Base-by-base conservation (phyloP, 2,113 vertebrate genomes). In the Perccottus glenii region DNA sequence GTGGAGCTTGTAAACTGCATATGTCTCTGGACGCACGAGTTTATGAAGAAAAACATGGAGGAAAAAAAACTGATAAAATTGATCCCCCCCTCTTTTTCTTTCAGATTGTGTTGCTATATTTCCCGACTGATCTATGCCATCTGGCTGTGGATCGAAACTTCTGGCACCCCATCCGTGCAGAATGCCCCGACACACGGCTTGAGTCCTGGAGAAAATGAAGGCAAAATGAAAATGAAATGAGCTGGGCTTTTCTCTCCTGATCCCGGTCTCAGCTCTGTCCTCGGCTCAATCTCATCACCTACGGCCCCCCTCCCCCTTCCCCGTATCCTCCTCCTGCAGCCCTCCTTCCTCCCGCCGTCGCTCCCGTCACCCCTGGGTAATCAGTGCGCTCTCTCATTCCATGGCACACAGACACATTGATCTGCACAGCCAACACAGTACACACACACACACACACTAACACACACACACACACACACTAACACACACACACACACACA, bases 361-460 rank as follows among this genome's bases (percentile, higher is more conserved):
- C 53, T 44, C 69, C 58, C 60, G 33, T 68, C 76, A 80, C 90
- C 85, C 91, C 82, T 91, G 89, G 89, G 91, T 92, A 92, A 92
- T 92, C 91, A 93, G 90, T 85, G 89, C 84, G 82, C 84, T 87
- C 89, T 87, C 90, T 92, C 90, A 93, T 93, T 92, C 90, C 89
- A 57, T 88, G 85, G 88, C 91, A 92, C 89, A 91, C 87, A 90
- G 89, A 90, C 90, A 88, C 91, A 92, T 93, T 93, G 91, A 93
- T 93, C 90, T 88, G 90, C 88, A 75, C 60, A 60, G 42, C 32
- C 70, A 67, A 69, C 11, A 52, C 55, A 51, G 7, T 57, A 67
- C 79, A 63, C 71, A 45, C 67, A 42, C 61, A 47, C 76, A 48
- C 81, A 73, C 66, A 83, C 48, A 75, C 19, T 2, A 1, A 27